Percentiles rank a stretch among this genome's conserved stretches.
Conservation (phyloP, 2,888 invertebrate genomes). For the Drosophila koepferae region DNA sequence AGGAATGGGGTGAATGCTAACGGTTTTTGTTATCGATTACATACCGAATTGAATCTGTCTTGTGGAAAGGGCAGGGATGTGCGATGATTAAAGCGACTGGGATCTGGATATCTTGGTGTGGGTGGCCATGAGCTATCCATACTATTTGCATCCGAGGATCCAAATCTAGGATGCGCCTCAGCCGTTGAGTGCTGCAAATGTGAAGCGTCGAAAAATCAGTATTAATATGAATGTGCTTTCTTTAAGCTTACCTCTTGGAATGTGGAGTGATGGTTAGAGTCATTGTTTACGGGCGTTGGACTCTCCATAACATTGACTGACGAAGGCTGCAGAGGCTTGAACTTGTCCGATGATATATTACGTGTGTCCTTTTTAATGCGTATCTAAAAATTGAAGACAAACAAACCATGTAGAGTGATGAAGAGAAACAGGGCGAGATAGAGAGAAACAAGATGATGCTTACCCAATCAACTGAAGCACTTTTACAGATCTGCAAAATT, state of each 20-base stretch:
- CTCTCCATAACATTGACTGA: neutral
- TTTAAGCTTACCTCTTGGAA: conserved; percentile 21
- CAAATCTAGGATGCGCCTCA: neutral
- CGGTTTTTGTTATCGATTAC: neutral
- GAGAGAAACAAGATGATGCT: neutral
- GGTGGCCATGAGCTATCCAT: neutral
- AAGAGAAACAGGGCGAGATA: neutral
- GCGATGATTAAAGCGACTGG: neutral
- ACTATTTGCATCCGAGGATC: neutral
- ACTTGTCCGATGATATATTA: conserved; percentile 52
- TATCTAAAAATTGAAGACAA: conserved; percentile 13
- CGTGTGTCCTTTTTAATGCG: conserved; percentile 52
- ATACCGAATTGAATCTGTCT: conserved; percentile 14
- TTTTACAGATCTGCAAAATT: conserved; percentile 16
- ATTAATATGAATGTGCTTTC: neutral
- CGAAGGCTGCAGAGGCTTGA: conserved; percentile 42
- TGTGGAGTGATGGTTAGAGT: neutral
- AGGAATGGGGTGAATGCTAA: neutral
- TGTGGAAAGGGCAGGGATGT: neutral
- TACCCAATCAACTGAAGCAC: conserved; percentile 38
- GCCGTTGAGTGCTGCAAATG: conserved; percentile 10
- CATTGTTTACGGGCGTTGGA: neutral
- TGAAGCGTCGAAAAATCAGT: neutral
- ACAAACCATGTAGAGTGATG: neutral
- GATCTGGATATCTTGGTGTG: neutral